phyloP scores from a whole-genome alignment of 2,888 invertebrate species.

The Leptinotarsa haldemani region DNA sequence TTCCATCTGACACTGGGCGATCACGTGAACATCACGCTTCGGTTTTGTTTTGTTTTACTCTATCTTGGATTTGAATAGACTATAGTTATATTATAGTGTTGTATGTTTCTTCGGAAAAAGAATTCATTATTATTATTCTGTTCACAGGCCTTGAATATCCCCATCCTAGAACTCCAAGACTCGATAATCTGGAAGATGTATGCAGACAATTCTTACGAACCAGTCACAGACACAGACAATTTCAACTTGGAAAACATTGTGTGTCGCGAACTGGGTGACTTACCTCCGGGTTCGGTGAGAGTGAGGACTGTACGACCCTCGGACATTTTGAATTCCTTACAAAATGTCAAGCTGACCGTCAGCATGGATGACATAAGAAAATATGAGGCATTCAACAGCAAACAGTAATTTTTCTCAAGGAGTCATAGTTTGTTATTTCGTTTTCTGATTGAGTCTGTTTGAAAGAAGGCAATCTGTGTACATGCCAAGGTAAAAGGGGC shows the following conservation, averaged over 20 bases:
- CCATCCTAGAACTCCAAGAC: conserved; percentile 66
- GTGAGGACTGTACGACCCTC: conserved; percentile 53
- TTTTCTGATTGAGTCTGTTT: too few relatives aligned
- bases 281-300: conserved; percentile 56
- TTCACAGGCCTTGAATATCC: conserved; percentile 54
- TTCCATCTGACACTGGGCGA: too few relatives aligned
- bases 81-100: too few relatives aligned
- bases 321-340: conserved; percentile 58
- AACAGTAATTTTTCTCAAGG: background rate
- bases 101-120: too few relatives aligned
- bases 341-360: conserved; percentile 56
- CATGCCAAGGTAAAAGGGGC: background rate
- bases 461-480: background rate
- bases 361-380: conserved; percentile 52
- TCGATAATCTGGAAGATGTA: conserved; percentile 62
- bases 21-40: too few relatives aligned
- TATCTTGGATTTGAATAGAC: too few relatives aligned
- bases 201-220: conserved; percentile 55
- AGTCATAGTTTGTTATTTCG: too few relatives aligned
- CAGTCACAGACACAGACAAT: conserved; percentile 44
- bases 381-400: conserved; percentile 47
- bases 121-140: background rate
- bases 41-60: too few relatives aligned
- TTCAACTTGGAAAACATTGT: conserved; percentile 40
- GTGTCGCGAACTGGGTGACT: conserved; percentile 50